Base-by-base conservation (phyloP, 1,140 invertebrate genomes). In the Macrobrachium nipponense region DNA sequence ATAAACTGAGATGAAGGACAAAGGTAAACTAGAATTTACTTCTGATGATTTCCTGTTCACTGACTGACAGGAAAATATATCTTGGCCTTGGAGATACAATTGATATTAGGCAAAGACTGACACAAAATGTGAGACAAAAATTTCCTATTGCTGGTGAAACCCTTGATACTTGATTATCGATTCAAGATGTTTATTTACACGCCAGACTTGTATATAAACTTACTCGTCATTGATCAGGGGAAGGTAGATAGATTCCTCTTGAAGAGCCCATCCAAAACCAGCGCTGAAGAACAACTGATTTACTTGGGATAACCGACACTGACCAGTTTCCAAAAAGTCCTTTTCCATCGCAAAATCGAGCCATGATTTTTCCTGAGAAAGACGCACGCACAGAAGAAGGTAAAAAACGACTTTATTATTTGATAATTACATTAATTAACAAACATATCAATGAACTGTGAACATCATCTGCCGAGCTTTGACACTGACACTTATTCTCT, bases 231-330 rank as follows among this genome's bases (percentile, higher is more conserved):
- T 89, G 23, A 91, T 82, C 6, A 90, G 85, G 51, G 75, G 73
- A 14, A 89, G 80, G 18, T 88, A 84, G 0, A 70, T 17, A 27
- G 82, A 88, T 58, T 88, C 70, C 64, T 90, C 90, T 58, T 88
- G 83, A 10, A 91, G 61, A 2, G 82, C 86, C 75, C 90, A 88
- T 2, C 90, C 90, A 70, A 90, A 84, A n/a, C 89, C 89, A 18
- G 89, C 90, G 18, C 89, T 90, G 82, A 90, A 91, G 87, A 91
- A 91, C 14, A 86, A 82, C 44, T 90, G 80, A 51, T 88, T 90
- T 0, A 89, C 89, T 23, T 90, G 73, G 10, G 89, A 88, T 1
- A 91, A 27, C 12, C 90, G 87, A 75, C 90, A 91, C 58, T 88
- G 44, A 7, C 88, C 80, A 10, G 86, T 89, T 18, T 78, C 36